Evolutionary conservation across 1,140 invertebrate species (phyloP).

Genomic region (Ooceraea biroi): DNA sequence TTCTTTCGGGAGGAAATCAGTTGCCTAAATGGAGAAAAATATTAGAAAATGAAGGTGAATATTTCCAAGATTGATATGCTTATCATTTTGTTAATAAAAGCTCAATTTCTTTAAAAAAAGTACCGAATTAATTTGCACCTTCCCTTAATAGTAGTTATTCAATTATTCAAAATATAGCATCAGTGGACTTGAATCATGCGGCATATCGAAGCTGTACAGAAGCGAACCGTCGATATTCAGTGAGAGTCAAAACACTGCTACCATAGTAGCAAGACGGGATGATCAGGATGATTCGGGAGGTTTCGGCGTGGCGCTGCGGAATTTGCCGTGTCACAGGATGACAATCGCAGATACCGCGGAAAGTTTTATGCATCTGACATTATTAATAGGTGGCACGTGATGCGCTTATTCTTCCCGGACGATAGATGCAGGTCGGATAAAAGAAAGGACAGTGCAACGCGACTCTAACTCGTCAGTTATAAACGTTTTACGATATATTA

Average conservation of each 20-base stretch:
- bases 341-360: conserved; percentile 66
- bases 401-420: conserved; percentile 52
- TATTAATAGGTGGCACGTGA: conserved; percentile 73
- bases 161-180: neutral
- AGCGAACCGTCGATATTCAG: conserved; percentile 44
- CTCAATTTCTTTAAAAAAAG: no score
- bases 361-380: conserved; percentile 58
- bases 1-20: no score
- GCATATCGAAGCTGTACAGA: conserved; percentile 27
- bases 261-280: conserved; percentile 65
- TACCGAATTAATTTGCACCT: no score
- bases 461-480: conserved; percentile 18
- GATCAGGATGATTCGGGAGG: conserved; percentile 64
- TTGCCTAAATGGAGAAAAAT: no score
- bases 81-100: no score
- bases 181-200: conserved; percentile 1
- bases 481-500: conserved; percentile 29
- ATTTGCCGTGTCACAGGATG: conserved; percentile 68
- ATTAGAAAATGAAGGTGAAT: no score
- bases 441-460: conserved; percentile 14
- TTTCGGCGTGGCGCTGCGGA: conserved; percentile 58
- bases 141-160: neutral
- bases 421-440: conserved; percentile 45
- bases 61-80: no score
- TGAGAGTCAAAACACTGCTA: conserved; percentile 76